Percentiles rank a stretch among this genome's conserved stretches.
phyloP scores from a whole-genome alignment of 2,888 invertebrate genomes.

The Hydraecia micacea region DNA sequence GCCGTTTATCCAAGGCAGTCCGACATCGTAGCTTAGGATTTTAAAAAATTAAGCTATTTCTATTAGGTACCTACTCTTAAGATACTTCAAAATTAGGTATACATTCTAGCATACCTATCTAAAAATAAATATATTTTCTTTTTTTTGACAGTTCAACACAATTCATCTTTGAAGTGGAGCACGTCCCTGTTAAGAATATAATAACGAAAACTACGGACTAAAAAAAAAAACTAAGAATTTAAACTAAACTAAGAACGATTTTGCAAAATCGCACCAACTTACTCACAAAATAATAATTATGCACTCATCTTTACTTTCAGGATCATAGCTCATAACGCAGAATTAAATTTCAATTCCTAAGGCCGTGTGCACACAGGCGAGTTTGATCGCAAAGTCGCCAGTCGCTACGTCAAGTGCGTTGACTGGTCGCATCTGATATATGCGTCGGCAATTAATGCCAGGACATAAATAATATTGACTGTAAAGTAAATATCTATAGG shows the following conservation, averaged over 20 bases:
- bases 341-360: slow-evolving; percentile 78
- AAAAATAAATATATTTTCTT: background rate
- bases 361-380: slow-evolving; percentile 70
- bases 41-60: background rate
- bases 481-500: slow-evolving; percentile 67
- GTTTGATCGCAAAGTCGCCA: slow-evolving; percentile 63
- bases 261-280: background rate
- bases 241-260: too few species aligned
- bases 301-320: slow-evolving; percentile 66
- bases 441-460: slow-evolving; percentile 76
- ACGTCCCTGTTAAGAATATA: background rate
- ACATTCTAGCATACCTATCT: background rate
- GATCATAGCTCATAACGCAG: slow-evolving; percentile 73
- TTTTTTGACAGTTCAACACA: background rate
- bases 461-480: slow-evolving; percentile 75
- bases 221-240: too few species aligned
- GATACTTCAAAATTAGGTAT: background rate
- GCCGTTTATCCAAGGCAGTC: background rate
- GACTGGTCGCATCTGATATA: slow-evolving; percentile 75
- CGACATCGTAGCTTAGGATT: background rate
- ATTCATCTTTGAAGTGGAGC: background rate
- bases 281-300: slow-evolving; percentile 41
- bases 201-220: too few species aligned
- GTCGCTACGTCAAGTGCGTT: slow-evolving; percentile 73
- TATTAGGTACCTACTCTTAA: background rate